Base-by-base conservation (phyloP, 2,113 vertebrate species). In the Amphiprion ocellaris region DNA sequence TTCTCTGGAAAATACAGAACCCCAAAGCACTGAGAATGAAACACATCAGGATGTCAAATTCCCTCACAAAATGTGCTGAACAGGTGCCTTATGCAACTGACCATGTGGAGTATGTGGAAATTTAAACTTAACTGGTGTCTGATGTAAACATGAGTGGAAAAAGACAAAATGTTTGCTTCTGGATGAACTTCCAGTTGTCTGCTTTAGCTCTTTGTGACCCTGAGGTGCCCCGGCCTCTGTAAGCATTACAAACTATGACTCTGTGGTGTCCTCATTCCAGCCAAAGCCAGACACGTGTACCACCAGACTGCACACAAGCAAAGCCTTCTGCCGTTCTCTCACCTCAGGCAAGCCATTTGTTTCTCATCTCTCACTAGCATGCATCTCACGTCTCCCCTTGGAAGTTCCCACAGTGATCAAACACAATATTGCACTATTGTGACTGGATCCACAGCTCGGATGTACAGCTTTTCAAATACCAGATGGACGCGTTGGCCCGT, bases 291-390 rank as follows among this genome's bases (percentile, higher is more conserved):
- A 84, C 77, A 82, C 21, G 67, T 90, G 82, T 39, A 63, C 79
- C 82, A 83, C 64, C 84, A 90, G 88, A 77, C 82, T 62, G 81
- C 66, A 68, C 86, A 84, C 67, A 81, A 87, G 79, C 62, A 66
- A 75, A 68, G 84, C 89, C 89, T 90, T 90, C 85, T 91, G 92
- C 79, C 66, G 67, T 69, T 76, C 60, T 81, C 76, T 62, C 84
- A 85, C 81, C 84, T 39, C 74, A 59, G 88, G 87, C 85, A 37
- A 89, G 47, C 66, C 86, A 85, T 85, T 91, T 89, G 86, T 83
- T 85, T 82, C 79, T 74, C 50, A 39, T 78, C 82, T 66, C 82
- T 62, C 73, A 67, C 59, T 56, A 65, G 77, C 81, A 81, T 79
- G 79, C 67, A 74, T 83, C 49, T 79, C 17, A 5, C 10, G 17